Base-by-base conservation (phyloP, 2,888 invertebrate genomes). In the Conus canariensis region DNA sequence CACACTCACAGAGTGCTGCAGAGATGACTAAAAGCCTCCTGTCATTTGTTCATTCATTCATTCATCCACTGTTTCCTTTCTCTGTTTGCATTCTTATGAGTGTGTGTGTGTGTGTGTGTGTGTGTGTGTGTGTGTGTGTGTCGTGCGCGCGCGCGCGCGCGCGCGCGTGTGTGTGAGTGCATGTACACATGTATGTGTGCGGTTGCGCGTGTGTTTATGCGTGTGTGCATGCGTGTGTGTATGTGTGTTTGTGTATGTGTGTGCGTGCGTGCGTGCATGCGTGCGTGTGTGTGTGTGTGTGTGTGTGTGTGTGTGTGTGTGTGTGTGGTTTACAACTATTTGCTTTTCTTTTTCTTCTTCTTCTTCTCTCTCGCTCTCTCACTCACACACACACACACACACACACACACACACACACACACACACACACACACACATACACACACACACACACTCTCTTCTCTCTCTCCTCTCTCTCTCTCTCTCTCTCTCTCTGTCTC, bases 181-280 rank as follows among this genome's bases (percentile, higher is more conserved):
- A 16, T 19, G 7, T 6, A 25, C 58, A 16, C 58, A 58, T 6
- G 19, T 83, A 1, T 83, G 56, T 83, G 83, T 83, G 58, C 6
- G 83, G 16, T 56, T 56, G 83, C 22, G 59, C 45, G 56, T 56
- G 83, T 56, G 83, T 83, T 56, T 30, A 25, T 77, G 77, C 14
- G 77, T 60, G 85, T 85, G 59, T 85, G 59, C 25, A 10, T 85
- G 85, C 60, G 59, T 85, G 60, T 60, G n/a, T 85, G 85, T 85
- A n/a, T 59, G 85, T 85, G n/a, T 59, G 59, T 85, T 10, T 59
- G n/a, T 59, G 59, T 59, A 6, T 60, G 60, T 85, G 59, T 85
- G 6, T 59, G 14, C 3, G 83, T 83, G 45, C 56, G 45, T 83
- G 45, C 56, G 85, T 59, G n/a, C 59, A n/a, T n/a, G 59, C 59